Evolutionary conservation across 2,888 invertebrate species (phyloP).

Genomic region (Hirtodrosophila confusa): DNA sequence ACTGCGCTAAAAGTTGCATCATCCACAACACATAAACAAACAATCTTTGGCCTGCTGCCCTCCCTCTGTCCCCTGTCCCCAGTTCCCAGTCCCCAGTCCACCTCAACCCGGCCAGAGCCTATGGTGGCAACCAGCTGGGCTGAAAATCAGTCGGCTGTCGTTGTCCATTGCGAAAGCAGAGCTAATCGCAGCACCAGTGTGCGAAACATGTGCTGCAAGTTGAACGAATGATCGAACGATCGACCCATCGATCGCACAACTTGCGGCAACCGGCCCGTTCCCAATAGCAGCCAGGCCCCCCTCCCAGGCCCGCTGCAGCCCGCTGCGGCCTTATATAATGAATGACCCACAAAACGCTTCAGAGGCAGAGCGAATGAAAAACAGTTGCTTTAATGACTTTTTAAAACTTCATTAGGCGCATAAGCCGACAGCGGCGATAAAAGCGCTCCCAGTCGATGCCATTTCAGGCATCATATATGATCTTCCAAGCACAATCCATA

Average conservation of each 20-base stretch:
- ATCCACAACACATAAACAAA: slow-evolving; percentile 28
- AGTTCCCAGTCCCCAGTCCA: neutral
- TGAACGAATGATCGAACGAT: slow-evolving; percentile 34
- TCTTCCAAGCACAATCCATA: slow-evolving; percentile 21
- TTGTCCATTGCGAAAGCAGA: slow-evolving; percentile 59
- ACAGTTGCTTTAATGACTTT: slow-evolving; percentile 70
- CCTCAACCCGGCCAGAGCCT: slow-evolving; percentile 11
- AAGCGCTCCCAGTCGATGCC: slow-evolving; percentile 11
- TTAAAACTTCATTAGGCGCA: slow-evolving; percentile 64
- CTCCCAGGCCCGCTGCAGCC: neutral
- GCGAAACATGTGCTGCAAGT: slow-evolving; percentile 59
- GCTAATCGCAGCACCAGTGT: slow-evolving; percentile 44
- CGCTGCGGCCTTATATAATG: slow-evolving; percentile 53
- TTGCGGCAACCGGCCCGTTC: slow-evolving; percentile 15
- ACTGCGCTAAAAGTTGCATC: slow-evolving; percentile 43
- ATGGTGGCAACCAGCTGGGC: slow-evolving; percentile 44
- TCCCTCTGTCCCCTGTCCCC: neutral
- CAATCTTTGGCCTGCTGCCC: slow-evolving; percentile 17
- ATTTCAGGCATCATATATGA: slow-evolving; percentile 19
- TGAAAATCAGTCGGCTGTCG: slow-evolving; percentile 17
- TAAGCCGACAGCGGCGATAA: slow-evolving; percentile 30
- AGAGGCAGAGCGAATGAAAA: slow-evolving; percentile 44
- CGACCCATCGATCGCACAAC: slow-evolving; percentile 35
- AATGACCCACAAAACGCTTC: slow-evolving; percentile 64
- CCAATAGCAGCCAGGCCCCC: slow-evolving; percentile 10